phyloP scores from a whole-genome alignment of 1,140 invertebrate species.

The Orchestia grillus region DNA sequence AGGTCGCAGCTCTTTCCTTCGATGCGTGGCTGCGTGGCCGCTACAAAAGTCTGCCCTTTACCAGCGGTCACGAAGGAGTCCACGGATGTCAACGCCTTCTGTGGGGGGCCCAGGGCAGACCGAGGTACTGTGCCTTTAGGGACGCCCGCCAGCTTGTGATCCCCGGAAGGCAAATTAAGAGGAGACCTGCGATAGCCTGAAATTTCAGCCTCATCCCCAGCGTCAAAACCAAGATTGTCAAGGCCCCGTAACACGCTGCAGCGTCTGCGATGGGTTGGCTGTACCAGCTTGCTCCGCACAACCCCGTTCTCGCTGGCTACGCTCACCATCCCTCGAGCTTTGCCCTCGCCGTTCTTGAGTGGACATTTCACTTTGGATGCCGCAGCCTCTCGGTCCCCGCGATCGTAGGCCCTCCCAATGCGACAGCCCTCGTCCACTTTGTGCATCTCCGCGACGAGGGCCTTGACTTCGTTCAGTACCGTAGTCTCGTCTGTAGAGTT shows the following conservation, averaged over 20 bases:
- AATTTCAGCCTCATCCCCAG: neutral
- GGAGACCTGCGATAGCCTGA: neutral
- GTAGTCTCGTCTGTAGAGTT: neutral
- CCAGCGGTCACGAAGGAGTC: slow-evolving; percentile 5
- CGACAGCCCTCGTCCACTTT: slow-evolving; percentile 41
- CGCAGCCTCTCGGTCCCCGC: neutral
- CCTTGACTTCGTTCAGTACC: slow-evolving; percentile 4
- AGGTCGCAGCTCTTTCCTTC: neutral
- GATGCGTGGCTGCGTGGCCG: neutral
- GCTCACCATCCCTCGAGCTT: neutral
- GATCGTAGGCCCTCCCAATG: slow-evolving; percentile 11
- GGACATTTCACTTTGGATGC: neutral
- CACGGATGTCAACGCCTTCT: neutral
- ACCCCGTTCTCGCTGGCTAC: neutral
- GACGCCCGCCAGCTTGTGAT: neutral
- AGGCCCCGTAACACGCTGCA: neutral
- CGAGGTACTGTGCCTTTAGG: neutral
- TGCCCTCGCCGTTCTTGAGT: neutral
- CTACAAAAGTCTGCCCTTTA: neutral
- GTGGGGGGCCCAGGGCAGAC: neutral
- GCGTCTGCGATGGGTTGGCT: neutral
- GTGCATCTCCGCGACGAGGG: neutral
- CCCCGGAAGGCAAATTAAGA: neutral
- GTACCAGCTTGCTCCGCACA: neutral
- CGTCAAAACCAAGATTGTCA: slow-evolving; percentile 27